These are phyloP conservation scores for Rhagonycha lutea DNA, from an alignment of 2,888 invertebrate species.

Conservation along the genomic window DNA sequence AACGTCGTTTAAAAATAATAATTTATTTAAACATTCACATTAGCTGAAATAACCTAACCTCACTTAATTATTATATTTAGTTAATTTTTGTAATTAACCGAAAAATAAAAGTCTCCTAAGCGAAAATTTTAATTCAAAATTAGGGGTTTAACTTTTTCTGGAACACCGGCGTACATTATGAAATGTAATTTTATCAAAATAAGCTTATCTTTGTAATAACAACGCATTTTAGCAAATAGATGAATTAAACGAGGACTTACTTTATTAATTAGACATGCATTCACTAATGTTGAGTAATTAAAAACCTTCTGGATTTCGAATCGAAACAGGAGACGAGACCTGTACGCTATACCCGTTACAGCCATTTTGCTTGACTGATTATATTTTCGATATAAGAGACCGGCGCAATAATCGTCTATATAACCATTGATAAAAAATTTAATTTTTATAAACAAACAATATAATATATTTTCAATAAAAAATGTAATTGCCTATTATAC, in stretches of 20 bases:
- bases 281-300: slow-evolving; percentile 46
- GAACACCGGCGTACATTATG: background rate
- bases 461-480: no score
- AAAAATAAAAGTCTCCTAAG: background rate
- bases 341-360: slow-evolving; percentile 52
- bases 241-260: slow-evolving; percentile 44
- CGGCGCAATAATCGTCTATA: slow-evolving; percentile 19
- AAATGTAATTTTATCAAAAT: background rate
- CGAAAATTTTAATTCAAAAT: background rate
- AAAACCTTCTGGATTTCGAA: slow-evolving; percentile 51
- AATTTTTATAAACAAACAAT: background rate
- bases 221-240: background rate
- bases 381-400: slow-evolving; percentile 24
- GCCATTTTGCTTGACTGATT: slow-evolving; percentile 48
- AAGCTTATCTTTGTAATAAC: background rate
- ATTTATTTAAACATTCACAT: background rate
- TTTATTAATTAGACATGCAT: slow-evolving; percentile 48
- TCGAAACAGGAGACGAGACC: slow-evolving; percentile 50
- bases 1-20: background rate
- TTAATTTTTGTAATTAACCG: background rate
- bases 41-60: background rate
- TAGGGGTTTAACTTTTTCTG: background rate
- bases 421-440: background rate
- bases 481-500: background rate
- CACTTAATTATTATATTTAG: background rate